Percentiles rank a stretch among this genome's conserved stretches.
Conservation (phyloP, 2,113 vertebrate genomes). For the Odocoileus virginianus region DNA sequence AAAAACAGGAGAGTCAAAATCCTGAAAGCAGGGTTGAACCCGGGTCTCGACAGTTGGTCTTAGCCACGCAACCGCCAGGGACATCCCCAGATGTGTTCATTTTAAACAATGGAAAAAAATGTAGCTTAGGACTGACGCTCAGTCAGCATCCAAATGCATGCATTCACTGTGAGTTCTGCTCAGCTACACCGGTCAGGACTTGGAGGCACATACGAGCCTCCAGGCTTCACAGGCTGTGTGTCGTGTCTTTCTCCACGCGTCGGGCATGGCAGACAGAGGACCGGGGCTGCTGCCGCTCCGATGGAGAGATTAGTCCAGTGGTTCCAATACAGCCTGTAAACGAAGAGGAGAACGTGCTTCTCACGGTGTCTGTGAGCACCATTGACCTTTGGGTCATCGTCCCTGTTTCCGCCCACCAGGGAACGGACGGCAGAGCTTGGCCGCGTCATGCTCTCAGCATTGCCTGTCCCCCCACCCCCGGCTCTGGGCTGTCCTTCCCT, state of each 20-base stretch:
- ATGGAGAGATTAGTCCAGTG: background rate
- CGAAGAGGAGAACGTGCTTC: background rate
- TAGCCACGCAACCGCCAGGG: fast-evolving
- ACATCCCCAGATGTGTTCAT: background rate
- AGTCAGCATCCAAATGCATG: background rate
- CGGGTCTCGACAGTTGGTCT: background rate
- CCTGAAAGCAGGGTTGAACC: background rate
- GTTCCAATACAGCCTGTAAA: background rate
- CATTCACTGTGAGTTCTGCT: background rate
- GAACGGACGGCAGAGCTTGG: background rate
- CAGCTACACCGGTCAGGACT: background rate
- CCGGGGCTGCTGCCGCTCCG: background rate
- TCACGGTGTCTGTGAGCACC: background rate
- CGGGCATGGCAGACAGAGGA: background rate
- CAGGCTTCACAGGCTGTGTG: background rate
- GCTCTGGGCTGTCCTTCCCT: too few species aligned
- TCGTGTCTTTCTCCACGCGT: background rate
- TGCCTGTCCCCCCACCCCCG: too few species aligned
- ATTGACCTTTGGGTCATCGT: background rate
- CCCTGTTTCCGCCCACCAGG: too few species aligned
- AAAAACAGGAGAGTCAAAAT: background rate
- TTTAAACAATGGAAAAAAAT: background rate
- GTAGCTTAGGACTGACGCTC: background rate
- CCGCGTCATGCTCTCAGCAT: background rate
- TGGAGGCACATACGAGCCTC: background rate